Base-by-base conservation (phyloP, 2,888 invertebrate species). In the Heliconius erato region DNA sequence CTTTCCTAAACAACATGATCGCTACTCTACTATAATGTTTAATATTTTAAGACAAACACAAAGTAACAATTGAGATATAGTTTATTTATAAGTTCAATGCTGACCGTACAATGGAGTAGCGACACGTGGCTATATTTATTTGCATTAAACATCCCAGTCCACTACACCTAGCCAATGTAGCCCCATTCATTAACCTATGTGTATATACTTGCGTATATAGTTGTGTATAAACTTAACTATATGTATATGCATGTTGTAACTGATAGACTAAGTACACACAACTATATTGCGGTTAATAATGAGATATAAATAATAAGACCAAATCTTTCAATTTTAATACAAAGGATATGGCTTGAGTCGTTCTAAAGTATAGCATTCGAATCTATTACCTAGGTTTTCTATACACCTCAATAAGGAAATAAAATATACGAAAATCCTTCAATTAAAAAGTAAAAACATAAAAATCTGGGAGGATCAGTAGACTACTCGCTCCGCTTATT, bases 111-210 rank as follows among this genome's bases (percentile, higher is more conserved):
- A 23, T 12, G 23, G 19, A 78, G 72, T 71, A 79, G 63, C 76
- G 89, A 87, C 90, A 91, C 89, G 91, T 89, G 90, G 78, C 85
- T 84, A 85, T 89, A 89, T 89, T 89, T 90, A 91, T 91, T 89
- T 89, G 85, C 85, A 88, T 89, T 87, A 86, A 87, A 87, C 87
- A 86, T 83, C 84, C 83, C 69, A 78, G 77, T 68, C 35, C 71
- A 54, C 72, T 40, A 59, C 69, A 82, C 74, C 81, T 54, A 65
- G 80, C 74, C 81, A 44, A 59, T 72, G 63, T 16, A 28, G 44
- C 23, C 67, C 65, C 79, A 69, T 69, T 79, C 68, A 68, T 79
- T 74, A 54, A 40, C 35, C 59, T 49, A 40, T 19, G 16, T 63
- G 28, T 72, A 77, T 28, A 32, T 74, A 28, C 19, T 19, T 19